Base-by-base conservation (phyloP, 2,888 invertebrate genomes). In the Stenchaetothrips biformis region DNA sequence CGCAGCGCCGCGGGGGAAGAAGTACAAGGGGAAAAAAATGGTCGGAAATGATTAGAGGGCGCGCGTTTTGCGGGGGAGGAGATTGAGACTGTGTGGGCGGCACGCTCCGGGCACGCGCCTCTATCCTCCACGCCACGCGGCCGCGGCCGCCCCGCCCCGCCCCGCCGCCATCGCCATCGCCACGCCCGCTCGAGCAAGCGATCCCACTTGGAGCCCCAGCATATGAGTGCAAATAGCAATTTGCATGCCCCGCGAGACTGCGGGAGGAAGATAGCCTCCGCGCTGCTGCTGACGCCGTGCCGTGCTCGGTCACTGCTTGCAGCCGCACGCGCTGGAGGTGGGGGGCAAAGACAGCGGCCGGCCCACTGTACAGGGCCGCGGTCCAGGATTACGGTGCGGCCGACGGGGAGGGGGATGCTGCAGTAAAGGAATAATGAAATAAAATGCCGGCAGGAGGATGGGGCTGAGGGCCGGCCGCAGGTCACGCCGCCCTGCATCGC, bases 221-320 rank as follows among this genome's bases (percentile, higher is more conserved):
- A 59, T 59, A 59, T 59, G 59, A 18, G 59, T 59, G 59, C 59
- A 59, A 59, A 59, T 59, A 59, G 59, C 59, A 59, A 59, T 59
- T 59, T 59, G 59, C 59, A 59, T 59, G 59, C 59, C 18, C 59
- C 13, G 59, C 18, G 13, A 16, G 59, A 37, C 37, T 37, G 37
- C 37, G 37, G 37, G 37, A 4, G 37, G 37, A 4, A 37, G 37
- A 37, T 37, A 37, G 37, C 37, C 53, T 53, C 53, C 16, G 16
- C 13, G 18, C 13, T 18, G 53, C 53, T 11, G 53, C 53, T 9
- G 53, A 18, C 16, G 53, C 53, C 53, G 13, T 16, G 53, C 2
- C 53, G n/a, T n/a, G n/a, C n/a, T n/a, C n/a, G n/a, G n/a, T n/a
- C n/a, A n/a, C n/a, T n/a, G n/a, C n/a, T n/a, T n/a, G n/a, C n/a